phyloP scores from a whole-genome alignment of 2,888 invertebrate species.

The Apantesis nais region DNA sequence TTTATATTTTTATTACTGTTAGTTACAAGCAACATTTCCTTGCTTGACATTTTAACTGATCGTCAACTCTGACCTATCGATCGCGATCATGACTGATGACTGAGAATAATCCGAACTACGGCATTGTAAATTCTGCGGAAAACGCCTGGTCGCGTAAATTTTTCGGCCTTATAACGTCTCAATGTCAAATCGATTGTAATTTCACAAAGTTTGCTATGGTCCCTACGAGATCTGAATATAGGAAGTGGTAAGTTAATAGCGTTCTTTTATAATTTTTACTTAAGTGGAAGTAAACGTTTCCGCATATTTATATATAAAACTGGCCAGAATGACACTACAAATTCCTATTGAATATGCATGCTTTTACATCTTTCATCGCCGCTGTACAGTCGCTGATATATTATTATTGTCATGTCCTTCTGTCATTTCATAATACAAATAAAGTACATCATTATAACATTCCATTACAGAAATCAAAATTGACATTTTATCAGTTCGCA shows the following conservation, averaged over 20 bases:
- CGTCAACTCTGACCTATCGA: slow-evolving; percentile 69
- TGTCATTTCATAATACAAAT: slow-evolving; percentile 2
- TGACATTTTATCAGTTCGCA: slow-evolving; percentile 24
- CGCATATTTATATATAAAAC: neutral
- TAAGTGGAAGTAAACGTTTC: neutral
- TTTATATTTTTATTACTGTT: slow-evolving; percentile 38
- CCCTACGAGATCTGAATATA: neutral
- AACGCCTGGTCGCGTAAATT: slow-evolving; percentile 56
- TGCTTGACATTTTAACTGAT: slow-evolving; percentile 52
- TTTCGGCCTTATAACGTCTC: slow-evolving; percentile 64
- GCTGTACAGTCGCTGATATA: neutral
- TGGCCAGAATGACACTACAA: neutral
- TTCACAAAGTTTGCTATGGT: slow-evolving; percentile 16
- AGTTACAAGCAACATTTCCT: slow-evolving; percentile 42
- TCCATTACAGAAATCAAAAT: slow-evolving; percentile 12
- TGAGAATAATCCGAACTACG: slow-evolving; percentile 65
- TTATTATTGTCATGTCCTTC: neutral
- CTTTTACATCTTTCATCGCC: neutral
- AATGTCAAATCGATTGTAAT: slow-evolving; percentile 52
- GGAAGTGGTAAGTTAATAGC: neutral
- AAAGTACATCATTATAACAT: slow-evolving; percentile 13
- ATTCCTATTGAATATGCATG: neutral
- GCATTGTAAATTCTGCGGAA: slow-evolving; percentile 62
- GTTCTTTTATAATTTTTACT: neutral
- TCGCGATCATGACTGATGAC: slow-evolving; percentile 72